These are phyloP conservation scores for Odontocolon sp. DNA, from an alignment of 2,888 invertebrate species.

Conservation along the genomic window DNA sequence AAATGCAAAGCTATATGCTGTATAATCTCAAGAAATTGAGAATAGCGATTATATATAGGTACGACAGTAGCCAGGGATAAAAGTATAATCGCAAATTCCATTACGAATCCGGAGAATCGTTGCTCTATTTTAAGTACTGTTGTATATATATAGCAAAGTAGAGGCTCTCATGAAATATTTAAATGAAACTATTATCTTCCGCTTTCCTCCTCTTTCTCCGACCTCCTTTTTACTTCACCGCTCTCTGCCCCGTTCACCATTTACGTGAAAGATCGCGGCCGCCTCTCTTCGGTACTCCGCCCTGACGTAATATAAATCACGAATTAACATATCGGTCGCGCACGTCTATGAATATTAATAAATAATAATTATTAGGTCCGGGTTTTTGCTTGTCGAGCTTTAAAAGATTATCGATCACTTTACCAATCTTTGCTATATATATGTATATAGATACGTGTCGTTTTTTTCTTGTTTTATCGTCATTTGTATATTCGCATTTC, in stretches of 20 bases:
- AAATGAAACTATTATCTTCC: conserved; percentile 54
- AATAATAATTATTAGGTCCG: conserved; percentile 53
- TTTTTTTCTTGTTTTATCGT: background rate
- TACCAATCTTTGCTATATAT: background rate
- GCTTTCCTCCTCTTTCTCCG: conserved; percentile 18
- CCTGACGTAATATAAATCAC: conserved; percentile 55
- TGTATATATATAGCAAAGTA: conserved; percentile 23
- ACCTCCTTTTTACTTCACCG: background rate
- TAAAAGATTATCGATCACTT: conserved; percentile 13
- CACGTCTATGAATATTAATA: conserved; percentile 54
- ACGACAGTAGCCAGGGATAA: background rate
- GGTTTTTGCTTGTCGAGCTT: conserved; percentile 4
- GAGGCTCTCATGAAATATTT: conserved; percentile 57
- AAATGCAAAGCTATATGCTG: conserved; percentile 18
- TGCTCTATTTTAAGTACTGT: conserved; percentile 17
- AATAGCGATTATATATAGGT: background rate
- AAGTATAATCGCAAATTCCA: background rate
- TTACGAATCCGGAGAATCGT: conserved; percentile 5
- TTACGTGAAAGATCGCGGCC: conserved; percentile 50
- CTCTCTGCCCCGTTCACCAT: conserved; percentile 9
- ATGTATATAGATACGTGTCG: background rate
- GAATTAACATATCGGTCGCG: conserved; percentile 54
- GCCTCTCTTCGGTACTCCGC: conserved; percentile 29
- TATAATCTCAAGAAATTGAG: conserved; percentile 15
- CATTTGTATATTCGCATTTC: background rate